Evolutionary conservation across 2,888 invertebrate species (phyloP), one percentile per base, ranked within the genome.

Genomic region (Yponomeuta plumbellus): DNA sequence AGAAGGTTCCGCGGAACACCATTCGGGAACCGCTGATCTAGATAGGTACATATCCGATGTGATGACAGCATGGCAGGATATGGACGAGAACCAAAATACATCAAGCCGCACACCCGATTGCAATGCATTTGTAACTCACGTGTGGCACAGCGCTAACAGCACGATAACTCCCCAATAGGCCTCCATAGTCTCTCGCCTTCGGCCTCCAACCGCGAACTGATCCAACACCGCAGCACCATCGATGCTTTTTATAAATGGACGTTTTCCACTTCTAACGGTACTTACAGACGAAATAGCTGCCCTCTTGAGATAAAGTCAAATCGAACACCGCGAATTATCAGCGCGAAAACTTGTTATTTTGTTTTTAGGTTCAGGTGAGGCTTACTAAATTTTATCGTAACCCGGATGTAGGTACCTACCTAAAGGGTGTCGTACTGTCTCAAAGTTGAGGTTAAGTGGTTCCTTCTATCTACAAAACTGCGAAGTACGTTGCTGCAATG

Each of bases 141-240:
- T 76, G 68, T 85, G 84, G 77, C 81, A 79, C 66, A 88, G 73
- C 69, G 85, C 84, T 71, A 88, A 76, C 66, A 85, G 72, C 69
- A 76, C 80, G 77, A 89, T 77, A 75, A 81, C 69, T 61, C 78
- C 74, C 73, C 72, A 77, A 67, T 67, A 70, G 69, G 79, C 75
- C 83, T 85, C 88, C 65, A 70, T 75, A 82, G 83, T 81, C 77
- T 73, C 68, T 71, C 76, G 70, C 68, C 72, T 75, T 68, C 77
- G 80, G 77, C 74, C 70, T 72, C 71, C 76, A 69, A 44, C 70
- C 72, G 68, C 75, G 70, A 71, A 86, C 86, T 67, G 66, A 0
- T 61, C 23, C 63, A 58, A 61, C 59, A 17, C 34, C 59, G 20
- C 66, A 63, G 67, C 68, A 59, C 65, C 66, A 56, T 52, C 70